A percentile compares a stretch with the other conserved stretches of the same genome.
phyloP scores from a whole-genome alignment of 2,113 vertebrate genomes.

The Pachycephala philippinensis region DNA sequence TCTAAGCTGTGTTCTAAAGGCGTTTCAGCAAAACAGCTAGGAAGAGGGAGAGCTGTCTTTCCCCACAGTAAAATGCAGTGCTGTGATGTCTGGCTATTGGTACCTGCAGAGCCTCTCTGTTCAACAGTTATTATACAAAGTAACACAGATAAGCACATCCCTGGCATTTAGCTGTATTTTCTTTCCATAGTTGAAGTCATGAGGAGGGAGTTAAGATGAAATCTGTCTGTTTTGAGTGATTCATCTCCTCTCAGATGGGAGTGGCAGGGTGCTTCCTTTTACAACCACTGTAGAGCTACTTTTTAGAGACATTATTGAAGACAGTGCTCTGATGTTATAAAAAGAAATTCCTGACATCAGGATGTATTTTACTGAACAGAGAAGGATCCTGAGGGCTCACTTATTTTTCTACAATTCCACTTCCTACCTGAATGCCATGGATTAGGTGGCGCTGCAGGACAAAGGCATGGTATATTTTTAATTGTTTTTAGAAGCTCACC shows the following conservation, averaged over 20 bases:
- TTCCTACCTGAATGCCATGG: neutral
- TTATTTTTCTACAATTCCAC: neutral
- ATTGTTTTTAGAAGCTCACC: neutral
- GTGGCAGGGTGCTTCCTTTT: slow-evolving; percentile 26
- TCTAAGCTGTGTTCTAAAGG: neutral
- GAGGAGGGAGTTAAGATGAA: slow-evolving; percentile 22
- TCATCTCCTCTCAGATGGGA: slow-evolving; percentile 36
- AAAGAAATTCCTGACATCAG: neutral
- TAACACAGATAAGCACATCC: neutral
- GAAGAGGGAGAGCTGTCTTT: neutral
- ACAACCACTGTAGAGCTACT: neutral
- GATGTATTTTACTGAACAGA: neutral
- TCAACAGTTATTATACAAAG: neutral
- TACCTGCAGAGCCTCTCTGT: neutral
- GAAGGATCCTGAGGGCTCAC: neutral
- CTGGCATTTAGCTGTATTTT: slow-evolving; percentile 23
- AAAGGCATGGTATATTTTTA: neutral
- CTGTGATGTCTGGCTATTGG: neutral
- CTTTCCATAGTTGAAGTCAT: neutral
- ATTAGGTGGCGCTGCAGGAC: neutral
- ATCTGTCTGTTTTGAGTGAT: slow-evolving; percentile 37
- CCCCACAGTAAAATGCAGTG: neutral
- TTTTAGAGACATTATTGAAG: neutral
- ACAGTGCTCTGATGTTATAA: neutral
- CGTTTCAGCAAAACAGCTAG: neutral